Evolutionary conservation across 2,888 invertebrate species (phyloP), one percentile per base, ranked within the genome.

Genomic region (Carpatolechia fugitivella): DNA sequence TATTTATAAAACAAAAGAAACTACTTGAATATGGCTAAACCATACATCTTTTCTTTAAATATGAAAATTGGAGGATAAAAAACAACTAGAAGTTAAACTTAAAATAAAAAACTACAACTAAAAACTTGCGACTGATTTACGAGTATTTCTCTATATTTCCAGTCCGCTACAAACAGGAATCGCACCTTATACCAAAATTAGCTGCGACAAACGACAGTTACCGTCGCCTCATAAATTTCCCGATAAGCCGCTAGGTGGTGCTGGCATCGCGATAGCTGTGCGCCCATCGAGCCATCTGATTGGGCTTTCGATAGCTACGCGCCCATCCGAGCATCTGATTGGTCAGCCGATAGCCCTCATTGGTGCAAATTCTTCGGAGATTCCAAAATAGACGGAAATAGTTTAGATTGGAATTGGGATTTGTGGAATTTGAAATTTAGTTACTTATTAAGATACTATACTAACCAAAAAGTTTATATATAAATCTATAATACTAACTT

Each of bases 151-250:
- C 6, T 24, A 24, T 24, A 24, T 6, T 24, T 4, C 24, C 3
- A 24, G 6, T 4, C 24, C 24, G n/a, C 33, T 31, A 8, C 33
- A 16, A 33, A 18, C 51, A 56, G 54, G 54, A 54, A 7, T 49
- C 53, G 54, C 46, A 50, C 41, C 20, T 29, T 60, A 58, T 51
- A 63, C 70, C 69, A 71, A 73, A 74, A 73, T 74, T 68, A 74
- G 72, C 63, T 44, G 52, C 63, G 59, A 66, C 65, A 64, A 67
- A 65, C 64, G 60, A 58, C 54, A 50, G 50, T 50, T 50, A 50
- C 3, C 36, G 50, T 50, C 36, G 50, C 44, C 44, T 20, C 24
- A 44, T 44, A 44, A 44, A 44, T 44, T 55, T 48, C 48, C 36
- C 59, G 56, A 58, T 40, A 29, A 33, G 49, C 44, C 62, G 58